These are phyloP conservation scores for Nomada flava DNA, from an alignment of 2,888 invertebrate genomes.

Conservation along the genomic window DNA sequence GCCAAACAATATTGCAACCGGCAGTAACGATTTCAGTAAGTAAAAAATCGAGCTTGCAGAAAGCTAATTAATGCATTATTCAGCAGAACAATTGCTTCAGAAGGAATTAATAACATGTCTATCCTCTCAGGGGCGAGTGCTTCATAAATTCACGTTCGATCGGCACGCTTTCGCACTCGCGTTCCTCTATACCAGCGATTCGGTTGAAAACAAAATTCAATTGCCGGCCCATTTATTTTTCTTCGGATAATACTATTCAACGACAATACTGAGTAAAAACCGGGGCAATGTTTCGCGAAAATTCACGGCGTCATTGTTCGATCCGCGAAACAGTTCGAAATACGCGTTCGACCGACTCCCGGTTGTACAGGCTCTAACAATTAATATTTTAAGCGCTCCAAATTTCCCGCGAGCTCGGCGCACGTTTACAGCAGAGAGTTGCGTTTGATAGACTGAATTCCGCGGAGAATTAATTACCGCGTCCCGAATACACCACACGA, in stretches of 20 bases:
- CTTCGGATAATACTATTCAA: slow-evolving; percentile 18
- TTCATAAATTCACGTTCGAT: slow-evolving; percentile 31
- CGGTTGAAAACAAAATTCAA: slow-evolving; percentile 47
- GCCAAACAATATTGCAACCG: not conserved
- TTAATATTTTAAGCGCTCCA: slow-evolving; percentile 64
- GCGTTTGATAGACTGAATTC: slow-evolving; percentile 33
- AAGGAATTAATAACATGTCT: slow-evolving; percentile 22
- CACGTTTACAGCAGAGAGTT: slow-evolving; percentile 18
- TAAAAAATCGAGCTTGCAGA: not conserved
- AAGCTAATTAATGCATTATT: not conserved
- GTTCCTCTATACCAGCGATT: slow-evolving; percentile 14
- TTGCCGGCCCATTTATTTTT: slow-evolving; percentile 41
- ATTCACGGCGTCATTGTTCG: slow-evolving; percentile 21
- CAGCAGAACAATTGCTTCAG: not conserved
- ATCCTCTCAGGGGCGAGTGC: not conserved
- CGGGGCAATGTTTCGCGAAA: not conserved
- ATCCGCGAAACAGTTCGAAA: slow-evolving; percentile 39
- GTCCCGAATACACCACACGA: slow-evolving; percentile 27
- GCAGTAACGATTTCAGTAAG: not conserved
- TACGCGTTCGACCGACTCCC: slow-evolving; percentile 34
- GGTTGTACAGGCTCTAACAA: slow-evolving; percentile 8
- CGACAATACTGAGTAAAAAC: slow-evolving; percentile 21
- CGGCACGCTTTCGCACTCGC: not conserved
- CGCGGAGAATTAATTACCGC: slow-evolving; percentile 65
- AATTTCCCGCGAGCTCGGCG: slow-evolving; percentile 18